Base-by-base conservation (phyloP, 2,113 vertebrate species). In the Mugil cephalus region DNA sequence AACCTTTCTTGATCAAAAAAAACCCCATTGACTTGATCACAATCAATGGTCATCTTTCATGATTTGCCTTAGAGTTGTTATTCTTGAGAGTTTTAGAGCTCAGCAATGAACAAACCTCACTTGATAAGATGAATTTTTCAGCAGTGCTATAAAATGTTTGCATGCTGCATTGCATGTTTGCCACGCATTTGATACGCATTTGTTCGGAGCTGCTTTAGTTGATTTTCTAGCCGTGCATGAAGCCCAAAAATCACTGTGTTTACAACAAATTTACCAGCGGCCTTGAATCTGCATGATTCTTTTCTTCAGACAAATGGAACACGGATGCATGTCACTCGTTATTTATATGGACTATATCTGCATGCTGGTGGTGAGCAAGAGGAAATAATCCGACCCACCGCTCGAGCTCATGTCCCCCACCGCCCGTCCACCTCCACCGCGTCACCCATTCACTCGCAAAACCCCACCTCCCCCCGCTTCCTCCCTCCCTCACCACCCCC, bases 281-380 rank as follows among this genome's bases (percentile, higher is more conserved):
- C n/a, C n/a, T n/a, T n/a, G 39, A 10, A 39, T 17, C 10, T 69
- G 84, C 69, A 82, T 73, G 86, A 56, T 2, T 1, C 7, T 18
- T 68, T 39, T 42, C 7, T 61, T 17, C 21, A 15, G 36, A 46
- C 6, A 21, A 46, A 0, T 1, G 8, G 12, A n/a, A n/a, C 51
- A 18, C 13, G 52, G 11, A 18, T 66, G 63, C 73, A 53, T 74
- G 73, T 8, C n/a, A 3, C 43, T 52, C n/a, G 21, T 35, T 24
- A 34, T 77, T 38, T 9, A 1, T 39, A 12, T 50, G 53, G 18
- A 10, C 1, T 18, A 12, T 0, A 21, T 18, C 63, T 80, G 79
- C 94, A 96, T 91, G 95, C 93, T 69, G 93, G 94, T 89, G 95
- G 93, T 95, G 79, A 95, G 95, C 92, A 43, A 69, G 53, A 38